Evolutionary conservation across 2,888 invertebrate genomes (phyloP).

Genomic region (Drosophila macrospina): DNA sequence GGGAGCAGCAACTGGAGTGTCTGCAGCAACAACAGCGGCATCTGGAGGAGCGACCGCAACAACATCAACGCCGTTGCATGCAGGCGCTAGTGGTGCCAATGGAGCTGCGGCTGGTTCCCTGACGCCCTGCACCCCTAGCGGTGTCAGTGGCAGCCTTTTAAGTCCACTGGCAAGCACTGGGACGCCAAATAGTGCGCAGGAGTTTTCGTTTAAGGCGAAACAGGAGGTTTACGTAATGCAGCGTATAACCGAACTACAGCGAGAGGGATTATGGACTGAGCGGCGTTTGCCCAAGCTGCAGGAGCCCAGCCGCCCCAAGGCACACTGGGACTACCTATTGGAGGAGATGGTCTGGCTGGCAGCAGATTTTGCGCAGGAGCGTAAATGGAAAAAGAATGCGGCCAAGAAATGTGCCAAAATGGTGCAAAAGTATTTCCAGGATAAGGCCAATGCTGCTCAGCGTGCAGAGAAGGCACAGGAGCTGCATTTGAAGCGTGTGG

Average conservation of each 20-base stretch:
- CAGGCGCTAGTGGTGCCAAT: constrained; percentile 43
- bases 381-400: constrained; percentile 98
- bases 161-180: constrained; percentile 71
- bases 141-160: constrained; percentile 62
- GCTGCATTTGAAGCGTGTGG: constrained; percentile 93
- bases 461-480: constrained; percentile 97
- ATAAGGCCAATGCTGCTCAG: constrained; percentile 94
- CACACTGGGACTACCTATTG: constrained; percentile 99
- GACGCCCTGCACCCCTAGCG: constrained; percentile 58
- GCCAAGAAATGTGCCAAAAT: constrained; percentile 96
- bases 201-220: constrained; percentile 94
- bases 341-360: constrained; percentile 99
- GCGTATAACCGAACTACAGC: constrained; percentile 95
- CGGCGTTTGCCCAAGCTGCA: constrained; percentile 95
- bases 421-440: constrained; percentile 96
- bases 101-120: constrained; percentile 40
- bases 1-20: constrained; percentile 33
- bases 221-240: constrained; percentile 97
- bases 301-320: constrained; percentile 95
- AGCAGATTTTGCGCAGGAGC: constrained; percentile 98
- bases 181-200: constrained; percentile 76
- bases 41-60: constrained; percentile 21
- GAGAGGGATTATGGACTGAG: constrained; percentile 98
- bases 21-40: constrained; percentile 29
- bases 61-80: constrained; percentile 48